Percentiles rank a stretch among this genome's conserved stretches.
Evolutionary conservation across 2,888 invertebrate species (phyloP).

Genomic region (Hoplodrina blanda): DNA sequence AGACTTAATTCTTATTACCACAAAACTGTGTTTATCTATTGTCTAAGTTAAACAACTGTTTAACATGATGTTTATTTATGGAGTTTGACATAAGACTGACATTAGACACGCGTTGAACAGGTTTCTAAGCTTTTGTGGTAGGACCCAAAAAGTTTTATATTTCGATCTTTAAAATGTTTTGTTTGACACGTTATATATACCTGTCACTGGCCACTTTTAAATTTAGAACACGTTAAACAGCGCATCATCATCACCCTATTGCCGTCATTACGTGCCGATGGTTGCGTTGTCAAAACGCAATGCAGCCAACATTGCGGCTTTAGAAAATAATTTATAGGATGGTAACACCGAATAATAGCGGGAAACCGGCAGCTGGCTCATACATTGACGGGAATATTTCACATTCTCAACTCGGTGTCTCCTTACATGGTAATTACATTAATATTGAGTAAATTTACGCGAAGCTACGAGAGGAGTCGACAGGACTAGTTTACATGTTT

Average conservation of each 20-base stretch:
- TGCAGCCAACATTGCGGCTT: constrained; percentile 60
- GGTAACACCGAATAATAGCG: constrained; percentile 53
- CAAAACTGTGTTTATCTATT: too few species aligned
- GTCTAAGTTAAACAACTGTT: too few species aligned
- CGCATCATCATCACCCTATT: constrained; percentile 63
- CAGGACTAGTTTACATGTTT: constrained; percentile 32
- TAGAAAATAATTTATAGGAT: constrained; percentile 59
- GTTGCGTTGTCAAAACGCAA: constrained; percentile 64
- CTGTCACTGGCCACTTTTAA: constrained; percentile 56
- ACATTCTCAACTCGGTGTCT: constrained; percentile 52
- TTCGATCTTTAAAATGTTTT: constrained; percentile 9
- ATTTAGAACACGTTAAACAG: constrained; percentile 66
- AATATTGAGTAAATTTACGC: constrained; percentile 44
- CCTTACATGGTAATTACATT: constrained; percentile 56
- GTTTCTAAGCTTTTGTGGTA: too few species aligned
- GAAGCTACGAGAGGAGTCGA: constrained; percentile 17
- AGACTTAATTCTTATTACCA: neutral
- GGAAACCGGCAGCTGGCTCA: constrained; percentile 60
- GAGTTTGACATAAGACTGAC: too few species aligned
- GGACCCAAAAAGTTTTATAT: neutral
- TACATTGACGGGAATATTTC: constrained; percentile 50
- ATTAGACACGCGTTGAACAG: too few species aligned
- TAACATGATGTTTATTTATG: too few species aligned
- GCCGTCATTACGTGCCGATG: constrained; percentile 63
- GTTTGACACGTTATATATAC: constrained; percentile 36